phyloP scores from a whole-genome alignment of 2,113 vertebrate species.

The Nesospiza acunhae region DNA sequence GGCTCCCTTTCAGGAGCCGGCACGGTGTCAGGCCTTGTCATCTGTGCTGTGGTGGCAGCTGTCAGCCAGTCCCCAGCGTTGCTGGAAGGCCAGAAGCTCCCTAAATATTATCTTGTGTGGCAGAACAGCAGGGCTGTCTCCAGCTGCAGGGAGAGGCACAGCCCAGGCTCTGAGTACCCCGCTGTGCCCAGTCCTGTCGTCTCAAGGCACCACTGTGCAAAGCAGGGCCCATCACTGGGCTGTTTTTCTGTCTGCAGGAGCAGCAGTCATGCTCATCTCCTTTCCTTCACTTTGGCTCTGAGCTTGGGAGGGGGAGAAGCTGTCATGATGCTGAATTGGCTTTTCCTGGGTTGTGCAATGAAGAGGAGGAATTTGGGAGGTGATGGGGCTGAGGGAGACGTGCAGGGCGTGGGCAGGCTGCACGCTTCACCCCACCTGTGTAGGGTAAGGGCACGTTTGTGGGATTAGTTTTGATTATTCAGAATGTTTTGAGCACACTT shows the following conservation, averaged over 20 bases:
- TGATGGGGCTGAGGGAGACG: not conserved
- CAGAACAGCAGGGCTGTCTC: not conserved
- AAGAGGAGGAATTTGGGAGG: not conserved
- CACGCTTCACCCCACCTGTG: not conserved
- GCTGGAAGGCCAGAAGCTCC: slow-evolving; percentile 14
- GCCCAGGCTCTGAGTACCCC: not conserved
- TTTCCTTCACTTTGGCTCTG: not conserved
- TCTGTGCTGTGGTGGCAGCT: slow-evolving; percentile 22
- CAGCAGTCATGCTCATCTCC: fast-evolving
- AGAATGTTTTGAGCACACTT: not conserved
- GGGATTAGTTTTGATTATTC: not conserved
- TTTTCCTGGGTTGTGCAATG: not conserved
- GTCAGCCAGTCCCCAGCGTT: not conserved
- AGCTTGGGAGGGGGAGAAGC: not conserved
- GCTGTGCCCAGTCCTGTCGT: not conserved
- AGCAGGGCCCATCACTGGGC: not conserved
- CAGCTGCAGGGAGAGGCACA: not conserved
- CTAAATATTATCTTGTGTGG: slow-evolving; percentile 24
- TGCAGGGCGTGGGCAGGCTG: not conserved
- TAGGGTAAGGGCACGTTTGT: not conserved
- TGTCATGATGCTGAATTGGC: not conserved
- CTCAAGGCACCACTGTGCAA: not conserved
- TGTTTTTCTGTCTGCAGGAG: not conserved
- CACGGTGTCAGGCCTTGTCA: not conserved
- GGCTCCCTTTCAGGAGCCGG: not conserved